Base-by-base conservation (phyloP, 2,113 vertebrate genomes). In the Vidua chalybeata region DNA sequence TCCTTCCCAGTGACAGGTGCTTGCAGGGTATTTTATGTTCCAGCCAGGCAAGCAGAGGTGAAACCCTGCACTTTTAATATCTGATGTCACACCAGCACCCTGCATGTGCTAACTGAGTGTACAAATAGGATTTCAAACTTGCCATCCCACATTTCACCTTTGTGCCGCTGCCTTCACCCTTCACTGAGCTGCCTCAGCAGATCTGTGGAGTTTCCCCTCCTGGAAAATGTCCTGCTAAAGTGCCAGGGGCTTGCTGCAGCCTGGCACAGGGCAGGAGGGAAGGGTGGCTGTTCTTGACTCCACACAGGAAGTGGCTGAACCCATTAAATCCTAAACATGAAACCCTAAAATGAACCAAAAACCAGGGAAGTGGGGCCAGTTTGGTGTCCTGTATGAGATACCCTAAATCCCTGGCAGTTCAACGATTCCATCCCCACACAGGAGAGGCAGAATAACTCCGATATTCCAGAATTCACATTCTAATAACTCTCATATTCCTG, bases 71-170 rank as follows among this genome's bases (percentile, higher is more conserved):
- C 22, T 19, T 89, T 51, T 8, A 11, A 58, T 17, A 30, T n/a
- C 6, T 22, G 7, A 9, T 67, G 51, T 81, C 43, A 58, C 6
- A 58, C 4, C 37, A 49, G 73, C 37, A 52, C 10, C 35, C 41
- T 10, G 1, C 41, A 2, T 0, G 27, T 37, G 54, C 72, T 64
- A 24, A 52, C 37, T 0, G 1, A 72, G 71, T 9, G 58, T 4
- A 31, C 63, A 64, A 76, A 86, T 0, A 21, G 64, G 24, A 31
- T 84, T 77, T 76, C 80, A 30, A 2, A n/a, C 35, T 6, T 41
- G 39, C 45, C 31, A 3, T 37, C 11, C 61, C 63, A 18, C 45
- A 8, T 13, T 13, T 9, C 39, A 4, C 46, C 8, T 48, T 37
- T 7, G 46, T 88, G 75, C 43, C 30, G 16, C 62, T 35, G 64